Evolutionary conservation across 2,888 invertebrate genomes (phyloP), one percentile per base, ranked within the genome.

Genomic region (Oscheius sp.): DNA sequence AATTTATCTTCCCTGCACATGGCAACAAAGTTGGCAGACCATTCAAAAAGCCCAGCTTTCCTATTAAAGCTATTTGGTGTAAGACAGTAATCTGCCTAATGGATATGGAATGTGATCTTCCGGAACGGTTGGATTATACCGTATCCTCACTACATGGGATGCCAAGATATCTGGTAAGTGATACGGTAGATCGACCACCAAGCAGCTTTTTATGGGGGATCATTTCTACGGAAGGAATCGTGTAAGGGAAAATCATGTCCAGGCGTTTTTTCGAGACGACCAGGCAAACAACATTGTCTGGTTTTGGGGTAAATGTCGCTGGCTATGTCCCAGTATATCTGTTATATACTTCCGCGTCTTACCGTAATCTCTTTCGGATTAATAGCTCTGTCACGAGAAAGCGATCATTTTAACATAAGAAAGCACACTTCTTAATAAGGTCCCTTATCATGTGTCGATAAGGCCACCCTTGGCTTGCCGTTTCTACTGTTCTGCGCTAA

Each of bases 41-140:
- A 1, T 52, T 66, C 27, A 66, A 66, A 49, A 46, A 49, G 35
- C 66, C 66, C 9, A 29, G 18, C 66, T 66, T 66, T 29, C 66
- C 66, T 49, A 66, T 66, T 52, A 66, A 66, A 25, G 27, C 35
- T 16, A 66, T 66, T 25, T 66, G 66, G 66, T 66, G 66, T 29
- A 66, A 66, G 52, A 66, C 52, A 2, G 66, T 66, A 13, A 52
- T 66, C 52, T 66, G 66, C 25, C 52, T 66, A 7, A 66, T 66
- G 66, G 66, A 66, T 27, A 52, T 49, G 52, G 66, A 66, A 9
- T 27, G 52, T 25, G 66, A 66, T n/a, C 27, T 66, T 25, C 66
- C 66, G 6, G 61, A 61, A 43, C n/a, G 18, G 25, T 21, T 61
- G n/a, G 61, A 61, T 21, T 41, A n/a, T 21, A 61, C n/a, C 18